Evolutionary conservation across 2,797 vertebrate species (phyloP).

Genomic region (Macropus fuliginosus): DNA sequence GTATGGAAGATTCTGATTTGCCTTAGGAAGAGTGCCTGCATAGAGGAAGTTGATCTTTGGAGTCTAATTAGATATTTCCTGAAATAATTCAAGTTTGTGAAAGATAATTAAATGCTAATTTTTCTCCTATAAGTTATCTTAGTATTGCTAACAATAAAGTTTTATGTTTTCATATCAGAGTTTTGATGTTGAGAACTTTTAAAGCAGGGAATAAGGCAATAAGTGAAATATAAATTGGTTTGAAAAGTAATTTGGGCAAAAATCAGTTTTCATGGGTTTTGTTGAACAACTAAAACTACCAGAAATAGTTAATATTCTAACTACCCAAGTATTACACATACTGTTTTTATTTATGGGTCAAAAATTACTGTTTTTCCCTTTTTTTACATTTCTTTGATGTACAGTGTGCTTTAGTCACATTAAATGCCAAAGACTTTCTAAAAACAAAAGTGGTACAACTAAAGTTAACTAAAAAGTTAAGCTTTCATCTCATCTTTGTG

Average conservation of each 20-base stretch:
- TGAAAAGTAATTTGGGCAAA: neutral
- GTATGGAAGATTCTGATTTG: neutral
- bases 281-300: conserved; percentile 27
- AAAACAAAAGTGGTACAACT: conserved; percentile 6
- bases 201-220: conserved; percentile 23
- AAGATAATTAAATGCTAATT: neutral
- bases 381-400: conserved; percentile 24
- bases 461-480: conserved; percentile 19
- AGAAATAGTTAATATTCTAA: conserved; percentile 58
- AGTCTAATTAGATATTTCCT: neutral
- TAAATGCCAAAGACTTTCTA: neutral
- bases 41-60: neutral
- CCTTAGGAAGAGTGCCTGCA: neutral
- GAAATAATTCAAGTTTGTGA: neutral
- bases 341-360: conserved; percentile 34
- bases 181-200: conserved; percentile 33
- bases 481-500: conserved; percentile 44
- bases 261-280: conserved; percentile 51
- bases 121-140: conserved; percentile 49
- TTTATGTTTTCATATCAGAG: conserved; percentile 31
- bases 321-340: conserved; percentile 23
- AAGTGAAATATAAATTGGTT: conserved; percentile 5
- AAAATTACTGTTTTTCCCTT: conserved; percentile 21
- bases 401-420: neutral
- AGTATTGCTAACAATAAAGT: neutral